These are phyloP conservation scores for Macaca mulatta DNA, from an alignment of 2,113 vertebrate species.

Conservation along the genomic window DNA sequence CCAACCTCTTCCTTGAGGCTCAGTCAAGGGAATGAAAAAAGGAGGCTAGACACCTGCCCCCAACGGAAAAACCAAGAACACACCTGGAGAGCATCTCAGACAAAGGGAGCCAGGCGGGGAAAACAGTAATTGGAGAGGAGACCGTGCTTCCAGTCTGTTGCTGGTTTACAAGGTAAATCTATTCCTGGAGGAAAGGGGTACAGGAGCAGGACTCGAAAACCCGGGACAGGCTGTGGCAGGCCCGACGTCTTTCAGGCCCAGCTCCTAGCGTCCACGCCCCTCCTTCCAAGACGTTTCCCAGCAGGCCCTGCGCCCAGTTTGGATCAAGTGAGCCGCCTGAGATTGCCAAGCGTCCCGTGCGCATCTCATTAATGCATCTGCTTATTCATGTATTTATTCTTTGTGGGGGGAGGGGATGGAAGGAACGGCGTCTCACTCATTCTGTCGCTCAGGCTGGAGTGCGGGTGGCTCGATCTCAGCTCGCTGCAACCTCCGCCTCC, in stretches of 20 bases:
- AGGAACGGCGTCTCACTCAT: too few species aligned
- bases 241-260: neutral
- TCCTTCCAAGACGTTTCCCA: neutral
- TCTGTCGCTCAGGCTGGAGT: too few species aligned
- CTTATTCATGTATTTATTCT: neutral
- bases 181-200: neutral
- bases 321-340: neutral
- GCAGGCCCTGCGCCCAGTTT: neutral
- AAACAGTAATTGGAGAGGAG: neutral
- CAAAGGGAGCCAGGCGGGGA: neutral
- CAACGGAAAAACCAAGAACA: neutral
- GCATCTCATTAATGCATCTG: neutral
- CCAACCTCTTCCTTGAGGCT: neutral
- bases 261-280: neutral
- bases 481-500: too few species aligned
- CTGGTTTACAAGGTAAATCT: neutral
- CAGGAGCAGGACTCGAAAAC: neutral
- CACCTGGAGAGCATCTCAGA: slow-evolving; percentile 26
- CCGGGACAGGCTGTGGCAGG: neutral
- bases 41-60: slow-evolving; percentile 47
- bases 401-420: too few species aligned
- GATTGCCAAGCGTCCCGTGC: neutral
- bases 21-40: neutral
- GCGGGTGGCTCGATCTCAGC: too few species aligned
- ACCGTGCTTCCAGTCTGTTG: neutral